Conservation (phyloP, 2,888 invertebrate species). For the Arge pagana region DNA sequence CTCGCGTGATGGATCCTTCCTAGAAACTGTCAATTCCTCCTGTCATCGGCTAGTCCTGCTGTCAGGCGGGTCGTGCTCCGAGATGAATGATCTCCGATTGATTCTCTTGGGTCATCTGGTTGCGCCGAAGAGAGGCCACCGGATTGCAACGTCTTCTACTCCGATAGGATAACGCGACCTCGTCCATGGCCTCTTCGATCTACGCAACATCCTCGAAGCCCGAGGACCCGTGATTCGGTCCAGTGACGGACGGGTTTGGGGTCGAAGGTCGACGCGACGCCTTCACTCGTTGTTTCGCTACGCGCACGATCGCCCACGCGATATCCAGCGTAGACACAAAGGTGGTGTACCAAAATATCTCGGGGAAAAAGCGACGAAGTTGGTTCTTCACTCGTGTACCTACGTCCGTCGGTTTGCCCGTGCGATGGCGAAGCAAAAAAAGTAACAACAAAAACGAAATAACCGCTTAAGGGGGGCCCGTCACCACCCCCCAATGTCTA, state of each 20-base stretch:
- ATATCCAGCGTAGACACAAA: not conserved
- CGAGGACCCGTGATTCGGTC: conserved; percentile 11
- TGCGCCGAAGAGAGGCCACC: not conserved
- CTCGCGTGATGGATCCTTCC: not conserved
- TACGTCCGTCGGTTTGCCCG: not conserved
- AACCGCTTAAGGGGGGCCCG: conserved; percentile 10
- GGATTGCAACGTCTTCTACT: not conserved
- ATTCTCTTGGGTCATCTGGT: conserved; percentile 4
- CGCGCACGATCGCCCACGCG: conserved; percentile 6
- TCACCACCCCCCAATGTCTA: conserved; percentile 7
- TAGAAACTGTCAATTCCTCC: too few species aligned
- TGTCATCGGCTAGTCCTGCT: too few species aligned
- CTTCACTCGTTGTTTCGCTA: too few species aligned
- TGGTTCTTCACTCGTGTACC: conserved; percentile 21
- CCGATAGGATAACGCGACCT: too few species aligned
- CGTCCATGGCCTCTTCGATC: not conserved
- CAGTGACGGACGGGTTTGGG: conserved; percentile 14
- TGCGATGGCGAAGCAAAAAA: not conserved
- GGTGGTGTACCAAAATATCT: not conserved
- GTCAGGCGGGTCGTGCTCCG: too few species aligned
- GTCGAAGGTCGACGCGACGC: conserved; percentile 8
- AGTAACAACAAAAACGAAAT: not conserved
- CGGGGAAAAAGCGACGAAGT: not conserved
- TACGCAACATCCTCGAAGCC: conserved; percentile 1
- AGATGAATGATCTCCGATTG: conserved; percentile 12